These are phyloP conservation scores for Turritopsis dohrnii DNA, from an alignment of 30 jellyfish, hydroid and myxozoan species.

Conservation along the genomic window DNA sequence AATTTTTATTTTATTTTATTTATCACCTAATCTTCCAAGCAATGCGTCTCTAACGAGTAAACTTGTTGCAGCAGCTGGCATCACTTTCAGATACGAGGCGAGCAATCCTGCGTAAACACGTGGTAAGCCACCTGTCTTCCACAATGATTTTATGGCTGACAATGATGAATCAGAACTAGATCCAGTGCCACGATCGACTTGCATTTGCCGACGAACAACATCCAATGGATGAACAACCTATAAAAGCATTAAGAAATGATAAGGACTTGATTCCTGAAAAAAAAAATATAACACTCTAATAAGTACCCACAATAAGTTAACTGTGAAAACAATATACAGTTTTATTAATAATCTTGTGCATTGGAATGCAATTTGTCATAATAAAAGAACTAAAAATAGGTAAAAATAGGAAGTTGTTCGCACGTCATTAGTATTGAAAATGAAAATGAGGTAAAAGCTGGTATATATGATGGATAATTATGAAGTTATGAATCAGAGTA, in stretches of 20 bases:
- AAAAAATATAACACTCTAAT: background rate
- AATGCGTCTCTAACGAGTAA: conserved; percentile 63
- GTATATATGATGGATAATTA: background rate
- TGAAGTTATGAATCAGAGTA: background rate
- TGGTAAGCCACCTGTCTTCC: conserved; percentile 56
- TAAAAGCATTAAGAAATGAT: background rate
- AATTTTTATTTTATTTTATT: background rate
- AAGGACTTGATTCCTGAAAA: background rate
- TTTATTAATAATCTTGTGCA: no score
- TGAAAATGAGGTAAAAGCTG: background rate
- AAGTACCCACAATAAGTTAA: background rate
- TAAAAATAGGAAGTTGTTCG: no score
- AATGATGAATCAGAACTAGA: background rate
- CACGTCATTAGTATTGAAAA: background rate
- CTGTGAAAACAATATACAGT: background rate
- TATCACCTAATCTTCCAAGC: conserved; percentile 51
- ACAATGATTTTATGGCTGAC: conserved; percentile 28
- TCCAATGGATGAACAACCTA: conserved; percentile 85
- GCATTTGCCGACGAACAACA: conserved; percentile 75
- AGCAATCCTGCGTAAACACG: conserved; percentile 70
- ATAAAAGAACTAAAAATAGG: no score
- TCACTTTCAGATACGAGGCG: conserved; percentile 70
- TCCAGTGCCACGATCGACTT: conserved; percentile 43
- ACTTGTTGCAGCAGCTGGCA: conserved; percentile 76
- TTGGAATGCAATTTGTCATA: no score